phyloP scores from a whole-genome alignment of 2,113 vertebrate species.

The Grammomys surdaster region DNA sequence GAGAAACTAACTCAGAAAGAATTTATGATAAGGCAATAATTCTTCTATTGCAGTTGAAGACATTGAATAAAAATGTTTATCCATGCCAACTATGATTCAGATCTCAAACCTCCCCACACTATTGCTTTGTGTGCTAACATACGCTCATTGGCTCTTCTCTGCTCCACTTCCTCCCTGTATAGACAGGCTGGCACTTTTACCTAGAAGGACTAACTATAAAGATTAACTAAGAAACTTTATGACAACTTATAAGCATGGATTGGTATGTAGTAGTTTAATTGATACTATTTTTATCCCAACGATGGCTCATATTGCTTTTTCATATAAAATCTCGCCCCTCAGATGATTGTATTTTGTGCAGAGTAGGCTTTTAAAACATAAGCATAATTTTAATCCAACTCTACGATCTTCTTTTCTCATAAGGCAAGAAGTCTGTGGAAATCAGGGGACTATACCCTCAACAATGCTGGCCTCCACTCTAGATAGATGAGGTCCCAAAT shows the following conservation, averaged over 20 bases:
- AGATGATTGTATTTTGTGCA: not conserved
- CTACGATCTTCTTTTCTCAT: not conserved
- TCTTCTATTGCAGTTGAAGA: not conserved
- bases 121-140: not conserved
- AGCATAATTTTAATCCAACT: slow-evolving; percentile 6
- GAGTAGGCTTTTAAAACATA: not conserved
- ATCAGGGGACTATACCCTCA: not conserved
- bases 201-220: not conserved
- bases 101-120: not conserved
- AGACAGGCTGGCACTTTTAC: not conserved
- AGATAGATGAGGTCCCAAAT: not conserved
- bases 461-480: not conserved
- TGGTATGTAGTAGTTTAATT: not conserved
- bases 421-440: not conserved
- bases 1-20: not conserved
- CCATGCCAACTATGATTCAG: not conserved
- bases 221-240: not conserved
- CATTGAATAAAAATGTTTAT: not conserved
- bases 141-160: not conserved
- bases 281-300: not conserved
- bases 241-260: not conserved
- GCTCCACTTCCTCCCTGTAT: not conserved
- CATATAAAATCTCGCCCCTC: not conserved
- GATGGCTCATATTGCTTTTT: slow-evolving; percentile 6
- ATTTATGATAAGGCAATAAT: slow-evolving; percentile 1